Evolutionary conservation across 2,797 vertebrate species (phyloP).

Genomic region (Cryptoprocta ferox): DNA sequence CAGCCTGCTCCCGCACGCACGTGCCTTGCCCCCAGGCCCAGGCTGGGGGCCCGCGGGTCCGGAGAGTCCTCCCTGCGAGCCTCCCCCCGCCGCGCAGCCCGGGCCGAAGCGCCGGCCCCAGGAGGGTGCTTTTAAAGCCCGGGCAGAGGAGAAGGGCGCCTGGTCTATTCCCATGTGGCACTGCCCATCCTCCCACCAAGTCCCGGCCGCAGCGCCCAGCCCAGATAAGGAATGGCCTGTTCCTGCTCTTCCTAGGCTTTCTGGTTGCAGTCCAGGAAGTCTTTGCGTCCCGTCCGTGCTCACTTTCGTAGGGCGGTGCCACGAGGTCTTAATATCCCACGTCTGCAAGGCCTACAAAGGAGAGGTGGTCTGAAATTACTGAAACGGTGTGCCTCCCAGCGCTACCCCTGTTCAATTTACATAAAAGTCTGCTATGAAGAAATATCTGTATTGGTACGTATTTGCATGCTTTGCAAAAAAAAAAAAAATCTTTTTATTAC

Average conservation of each 20-base stretch:
- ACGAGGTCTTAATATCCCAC: not conserved
- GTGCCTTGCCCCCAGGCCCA: not conserved
- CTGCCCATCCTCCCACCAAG: not conserved
- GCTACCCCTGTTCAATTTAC: not conserved
- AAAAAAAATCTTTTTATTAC: not conserved
- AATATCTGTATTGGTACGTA: no score
- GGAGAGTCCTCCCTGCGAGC: fast-evolving
- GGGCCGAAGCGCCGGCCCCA: fast-evolving
- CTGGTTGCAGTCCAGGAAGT: not conserved
- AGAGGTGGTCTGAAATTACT: not conserved
- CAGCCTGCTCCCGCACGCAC: not conserved
- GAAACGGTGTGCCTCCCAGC: no score
- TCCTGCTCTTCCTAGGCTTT: not conserved
- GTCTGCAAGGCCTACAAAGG: not conserved
- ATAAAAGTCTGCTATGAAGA: not conserved
- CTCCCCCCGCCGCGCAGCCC: not conserved
- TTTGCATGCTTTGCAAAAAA: not conserved
- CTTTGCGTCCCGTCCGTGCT: not conserved
- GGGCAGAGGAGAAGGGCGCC: not conserved
- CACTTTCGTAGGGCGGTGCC: not conserved
- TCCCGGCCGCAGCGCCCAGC: not conserved
- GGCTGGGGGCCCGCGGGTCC: not conserved
- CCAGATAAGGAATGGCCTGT: no score
- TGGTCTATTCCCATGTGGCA: not conserved
- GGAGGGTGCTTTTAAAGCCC: not conserved